Evolutionary conservation across 2,113 vertebrate species (phyloP).

Genomic region (Apistogramma diplotaenia): DNA sequence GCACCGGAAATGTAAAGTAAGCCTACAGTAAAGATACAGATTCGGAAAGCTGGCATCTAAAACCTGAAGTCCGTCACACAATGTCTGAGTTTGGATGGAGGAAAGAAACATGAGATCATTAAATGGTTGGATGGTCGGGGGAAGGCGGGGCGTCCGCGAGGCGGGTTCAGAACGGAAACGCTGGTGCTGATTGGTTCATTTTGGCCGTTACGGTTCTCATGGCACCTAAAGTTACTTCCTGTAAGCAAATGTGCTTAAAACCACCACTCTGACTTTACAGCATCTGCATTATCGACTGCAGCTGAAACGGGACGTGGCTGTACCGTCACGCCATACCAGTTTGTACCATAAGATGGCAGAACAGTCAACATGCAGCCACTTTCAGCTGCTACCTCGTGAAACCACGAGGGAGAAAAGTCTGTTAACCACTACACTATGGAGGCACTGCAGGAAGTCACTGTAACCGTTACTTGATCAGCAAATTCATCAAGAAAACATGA

Average conservation of each 20-base stretch:
- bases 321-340: background rate
- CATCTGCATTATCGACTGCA: no score
- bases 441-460: no score
- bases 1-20: background rate
- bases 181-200: constrained; percentile 3
- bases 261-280: no score
- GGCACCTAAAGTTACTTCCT: background rate
- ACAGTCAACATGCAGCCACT: background rate
- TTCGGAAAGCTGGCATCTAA: background rate
- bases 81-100: background rate
- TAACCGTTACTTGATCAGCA: no score
- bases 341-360: background rate
- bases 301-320: no score
- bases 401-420: no score
- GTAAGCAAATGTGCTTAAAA: background rate
- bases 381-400: background rate
- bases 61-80: background rate
- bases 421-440: no score
- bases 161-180: background rate
- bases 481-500: no score
- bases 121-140: background rate
- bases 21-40: background rate
- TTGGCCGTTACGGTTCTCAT: background rate
- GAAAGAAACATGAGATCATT: background rate
- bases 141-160: background rate